Evolutionary conservation across 53 echinoderm and acorn worm species (phyloP), one percentile per base, ranked within the genome.

Genomic region (Luidia sarsii): DNA sequence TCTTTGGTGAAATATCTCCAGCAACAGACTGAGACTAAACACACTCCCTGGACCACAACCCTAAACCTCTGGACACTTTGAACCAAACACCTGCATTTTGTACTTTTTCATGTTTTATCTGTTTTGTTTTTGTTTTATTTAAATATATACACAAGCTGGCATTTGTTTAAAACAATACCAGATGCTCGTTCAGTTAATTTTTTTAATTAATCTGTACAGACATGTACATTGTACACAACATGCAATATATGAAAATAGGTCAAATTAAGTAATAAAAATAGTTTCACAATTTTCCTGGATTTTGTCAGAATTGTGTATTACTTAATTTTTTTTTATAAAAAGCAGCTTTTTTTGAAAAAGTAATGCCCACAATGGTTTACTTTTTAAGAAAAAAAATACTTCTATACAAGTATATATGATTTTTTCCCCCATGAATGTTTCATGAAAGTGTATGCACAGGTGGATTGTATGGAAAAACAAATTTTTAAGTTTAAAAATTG

Each of bases 211-310:
- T 41, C 41, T 41, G 41, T 11, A 41, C 41, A 41, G 11, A 41
- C 41, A 33, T 33, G 24, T 61, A 32, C 30, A 7, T 35, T 65
- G 65, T 77, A 77, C 77, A 69, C 51, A 50, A 50, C 50, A 77
- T 62, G 77, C 77, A 77, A 77, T 77, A 57, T 39, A 77, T 62
- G 77, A 77, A 70, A 70, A 77, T 77, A 77, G 77, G 77, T 62
- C 60, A 77, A 77, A 39, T 60, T 61, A 77, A 72, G n/a, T 72
- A 55, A 72, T 72, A 77, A 77, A 77, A 77, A 77, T 60, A 61
- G 34, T 59, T 46, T 61, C 62, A 43, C 45, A 23, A 46, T 77
- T 72, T 74, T 65, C 20, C 67, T 67, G 67, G 67, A 67, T 67
- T 31, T 57, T 60, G 31, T 57, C 32, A 36, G 38, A 37, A 28